Percentiles rank a stretch among this genome's conserved stretches.
Evolutionary conservation across 35 echinoderm and acorn worm species (phyloP).

Genomic region (Chiridota heheva): DNA sequence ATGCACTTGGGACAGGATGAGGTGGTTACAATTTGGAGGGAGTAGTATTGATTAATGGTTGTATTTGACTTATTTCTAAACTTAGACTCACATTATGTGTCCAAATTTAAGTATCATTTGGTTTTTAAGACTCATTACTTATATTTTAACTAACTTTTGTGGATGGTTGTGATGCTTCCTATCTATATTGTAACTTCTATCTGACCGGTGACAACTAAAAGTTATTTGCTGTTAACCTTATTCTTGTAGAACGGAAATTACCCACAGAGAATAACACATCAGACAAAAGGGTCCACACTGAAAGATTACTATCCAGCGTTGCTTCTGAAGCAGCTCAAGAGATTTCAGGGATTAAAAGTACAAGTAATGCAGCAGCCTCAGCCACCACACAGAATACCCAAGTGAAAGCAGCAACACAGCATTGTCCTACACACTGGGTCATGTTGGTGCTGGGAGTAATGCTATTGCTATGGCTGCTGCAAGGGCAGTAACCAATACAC

Average conservation of each 20-base stretch:
- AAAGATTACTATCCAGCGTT: constrained; percentile 75
- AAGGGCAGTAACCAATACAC: constrained; percentile 93
- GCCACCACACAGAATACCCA: constrained; percentile 4
- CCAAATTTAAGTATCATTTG: no score
- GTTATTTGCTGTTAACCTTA: background rate
- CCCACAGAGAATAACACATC: constrained; percentile 61
- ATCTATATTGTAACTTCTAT: no score
- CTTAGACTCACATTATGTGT: no score
- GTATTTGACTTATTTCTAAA: no score
- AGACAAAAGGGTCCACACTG: constrained; percentile 62
- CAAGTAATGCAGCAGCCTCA: constrained; percentile 3
- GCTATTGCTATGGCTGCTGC: constrained; percentile 96
- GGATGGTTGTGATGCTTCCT: no score
- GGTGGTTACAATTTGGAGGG: no score
- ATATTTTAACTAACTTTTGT: no score
- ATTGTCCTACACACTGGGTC: constrained; percentile 81
- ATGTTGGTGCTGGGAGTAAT: constrained; percentile 81
- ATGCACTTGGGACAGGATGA: no score
- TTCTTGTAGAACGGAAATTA: constrained; percentile 68
- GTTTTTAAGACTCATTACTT: no score
- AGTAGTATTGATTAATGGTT: no score
- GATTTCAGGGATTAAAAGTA: constrained; percentile 49
- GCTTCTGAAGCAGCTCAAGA: constrained; percentile 70
- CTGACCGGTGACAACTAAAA: no score
- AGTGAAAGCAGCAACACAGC: constrained; percentile 11